Evolutionary conservation across 2,797 vertebrate genomes (phyloP), one percentile per base, ranked within the genome.

Genomic region (Manis javanica): DNA sequence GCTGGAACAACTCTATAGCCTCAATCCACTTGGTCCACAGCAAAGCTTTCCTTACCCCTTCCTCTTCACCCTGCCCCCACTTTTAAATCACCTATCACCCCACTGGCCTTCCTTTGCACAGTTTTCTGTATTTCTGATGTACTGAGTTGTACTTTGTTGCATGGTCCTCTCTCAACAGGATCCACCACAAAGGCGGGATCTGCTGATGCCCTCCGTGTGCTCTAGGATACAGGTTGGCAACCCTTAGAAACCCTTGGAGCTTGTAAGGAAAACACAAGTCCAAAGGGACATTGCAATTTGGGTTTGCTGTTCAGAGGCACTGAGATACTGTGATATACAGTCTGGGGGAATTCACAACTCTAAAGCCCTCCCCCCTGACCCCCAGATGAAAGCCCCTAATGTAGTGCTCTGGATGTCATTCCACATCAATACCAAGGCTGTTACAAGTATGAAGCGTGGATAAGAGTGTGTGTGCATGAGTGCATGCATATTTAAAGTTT

Each of bases 111-210:
- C 37, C 66, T 71, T 34, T 7, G 5, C 34, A 7, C 4, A 3
- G 21, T 16, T 31, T 0, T 37, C 71, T 57, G 7, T 39, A 3
- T 18, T 31, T 85, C 42, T 51, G 24, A 34, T 13, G 68, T 59
- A 4, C 23, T 18, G 68, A 46, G 37, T 46, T 83, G 23, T 37
- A 19, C 14, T 10, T 21, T 10, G 2, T 66, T 31, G 34, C 37
- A 13, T 5, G 3, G 63, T 2, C 42, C 39, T 13, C 24, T 46
- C n/a, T 57, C 6, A 1, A 29, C 46, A 55, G 85, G 42, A 87
- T 26, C 21, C 9, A 7, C n/a, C 9, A 1, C 14, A 5, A 42
- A 31, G 12, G 24, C 1, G 0, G 71, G 34, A 6, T 34, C 14
- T 64, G 7, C 51, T 5, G 12, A 2, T 23, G 23, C 29, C n/a